Percentiles rank a stretch among this genome's conserved stretches.
Evolutionary conservation across 2,113 vertebrate species (phyloP).

Genomic region (Antennarius striatus): DNA sequence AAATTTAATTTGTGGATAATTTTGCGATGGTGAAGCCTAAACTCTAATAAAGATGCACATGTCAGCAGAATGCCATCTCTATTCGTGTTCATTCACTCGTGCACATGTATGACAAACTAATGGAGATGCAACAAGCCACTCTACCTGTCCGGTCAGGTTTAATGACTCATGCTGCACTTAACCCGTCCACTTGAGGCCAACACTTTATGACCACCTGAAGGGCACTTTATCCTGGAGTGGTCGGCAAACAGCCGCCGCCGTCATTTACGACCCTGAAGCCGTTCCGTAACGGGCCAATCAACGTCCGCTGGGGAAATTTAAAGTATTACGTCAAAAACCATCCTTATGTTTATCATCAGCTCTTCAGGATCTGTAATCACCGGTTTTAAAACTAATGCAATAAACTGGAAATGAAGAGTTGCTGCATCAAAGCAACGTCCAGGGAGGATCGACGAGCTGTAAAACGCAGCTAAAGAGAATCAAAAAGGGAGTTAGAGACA

Average conservation of each 20-base stretch:
- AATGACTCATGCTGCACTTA: conserved; percentile 56
- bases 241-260: conserved; percentile 65
- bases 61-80: too few species aligned
- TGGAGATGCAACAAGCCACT: background rate
- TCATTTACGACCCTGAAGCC: conserved; percentile 22
- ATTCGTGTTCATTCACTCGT: too few species aligned
- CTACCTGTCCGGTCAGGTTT: conserved; percentile 44
- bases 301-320: conserved; percentile 1
- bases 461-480: conserved; percentile 30
- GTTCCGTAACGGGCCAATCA: conserved; percentile 19
- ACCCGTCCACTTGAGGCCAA: conserved; percentile 38
- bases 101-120: too few species aligned
- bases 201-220: conserved; percentile 65
- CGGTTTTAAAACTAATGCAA: conserved; percentile 32
- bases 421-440: conserved; percentile 13
- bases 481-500: conserved; percentile 15
- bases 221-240: conserved; percentile 57
- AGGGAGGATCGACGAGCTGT: conserved; percentile 38
- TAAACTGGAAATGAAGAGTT: conserved; percentile 28
- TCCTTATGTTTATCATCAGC: conserved; percentile 4
- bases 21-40: too few species aligned
- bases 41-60: too few species aligned
- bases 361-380: conserved; percentile 23
- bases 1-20: too few species aligned
- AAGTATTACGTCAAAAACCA: conserved; percentile 3